Conservation (phyloP, 1,140 invertebrate species). For the Drosophila miranda region DNA sequence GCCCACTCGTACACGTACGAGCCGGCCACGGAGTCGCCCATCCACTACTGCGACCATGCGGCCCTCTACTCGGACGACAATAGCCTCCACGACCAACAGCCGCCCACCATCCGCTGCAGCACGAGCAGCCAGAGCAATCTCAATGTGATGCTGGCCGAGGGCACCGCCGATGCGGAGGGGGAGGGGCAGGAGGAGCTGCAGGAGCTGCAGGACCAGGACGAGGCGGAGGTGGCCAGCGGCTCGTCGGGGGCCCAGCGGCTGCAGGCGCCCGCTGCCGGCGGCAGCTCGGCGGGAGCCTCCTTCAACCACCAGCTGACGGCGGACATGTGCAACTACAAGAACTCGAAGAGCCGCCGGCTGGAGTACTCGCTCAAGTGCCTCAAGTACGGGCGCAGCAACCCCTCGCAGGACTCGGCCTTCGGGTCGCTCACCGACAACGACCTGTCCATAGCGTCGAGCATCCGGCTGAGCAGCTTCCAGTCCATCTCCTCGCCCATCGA, state of each 20-base stretch:
- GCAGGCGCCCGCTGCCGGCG: slow-evolving; percentile 37
- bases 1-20: slow-evolving; percentile 51
- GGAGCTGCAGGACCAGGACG: slow-evolving; percentile 6
- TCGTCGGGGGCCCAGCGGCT: slow-evolving; percentile 47
- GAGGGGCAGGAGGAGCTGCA: slow-evolving; percentile 9
- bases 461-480: slow-evolving; percentile 80
- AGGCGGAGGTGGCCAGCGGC: slow-evolving; percentile 59
- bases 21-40: slow-evolving; percentile 65
- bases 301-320: slow-evolving; percentile 81
- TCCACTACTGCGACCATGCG: slow-evolving; percentile 77
- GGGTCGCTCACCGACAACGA: slow-evolving; percentile 81
- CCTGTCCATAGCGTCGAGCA: slow-evolving; percentile 78
- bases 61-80: slow-evolving; percentile 73
- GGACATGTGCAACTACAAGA: slow-evolving; percentile 81
- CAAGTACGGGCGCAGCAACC: slow-evolving; percentile 82
- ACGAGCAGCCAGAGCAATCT: slow-evolving; percentile 76
- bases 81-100: slow-evolving; percentile 48
- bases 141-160: slow-evolving; percentile 59
- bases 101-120: slow-evolving; percentile 69
- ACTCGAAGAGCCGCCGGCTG: slow-evolving; percentile 78
- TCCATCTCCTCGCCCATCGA: slow-evolving; percentile 82
- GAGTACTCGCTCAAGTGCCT: slow-evolving; percentile 81
- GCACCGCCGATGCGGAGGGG: slow-evolving; percentile 15
- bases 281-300: slow-evolving; percentile 41
- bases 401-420: slow-evolving; percentile 82